Evolutionary conservation across 2,888 invertebrate genomes (phyloP).

Genomic region (Callyntrura sp.): DNA sequence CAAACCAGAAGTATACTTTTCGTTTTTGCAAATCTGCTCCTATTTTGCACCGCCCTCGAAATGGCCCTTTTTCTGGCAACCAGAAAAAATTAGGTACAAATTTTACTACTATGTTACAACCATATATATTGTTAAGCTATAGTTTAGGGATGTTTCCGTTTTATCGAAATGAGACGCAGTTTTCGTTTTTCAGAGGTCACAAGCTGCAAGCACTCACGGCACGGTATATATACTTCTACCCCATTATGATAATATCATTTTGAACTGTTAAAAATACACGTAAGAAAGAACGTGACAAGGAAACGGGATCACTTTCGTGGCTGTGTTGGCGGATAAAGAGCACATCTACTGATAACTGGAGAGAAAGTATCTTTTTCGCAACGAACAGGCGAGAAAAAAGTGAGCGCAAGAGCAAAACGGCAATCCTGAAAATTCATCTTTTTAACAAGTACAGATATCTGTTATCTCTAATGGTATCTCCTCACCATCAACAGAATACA

Average conservation of each 20-base stretch:
- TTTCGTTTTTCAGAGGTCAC: slow-evolving; percentile 29
- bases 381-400: slow-evolving; percentile 48
- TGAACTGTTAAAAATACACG: slow-evolving; percentile 64
- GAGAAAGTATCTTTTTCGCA: slow-evolving; percentile 9
- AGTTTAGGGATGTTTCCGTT: not conserved
- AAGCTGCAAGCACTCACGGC: slow-evolving; percentile 34
- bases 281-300: slow-evolving; percentile 58
- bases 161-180: slow-evolving; percentile 30
- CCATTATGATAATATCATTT: slow-evolving; percentile 73
- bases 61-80: not conserved
- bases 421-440: slow-evolving; percentile 70
- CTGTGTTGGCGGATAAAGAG: not conserved
- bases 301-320: slow-evolving; percentile 48
- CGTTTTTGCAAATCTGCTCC: slow-evolving; percentile 2
- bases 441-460: slow-evolving; percentile 34
- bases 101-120: not conserved
- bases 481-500: slow-evolving; percentile 10
- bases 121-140: not conserved
- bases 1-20: not conserved
- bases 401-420: slow-evolving; percentile 38
- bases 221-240: slow-evolving; percentile 1
- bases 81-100: slow-evolving; percentile 31
- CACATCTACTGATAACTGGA: not conserved
- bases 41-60: not conserved
- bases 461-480: slow-evolving; percentile 39